Base-by-base conservation (phyloP, 2,888 invertebrate genomes). In the Chloroclystis v-ata region DNA sequence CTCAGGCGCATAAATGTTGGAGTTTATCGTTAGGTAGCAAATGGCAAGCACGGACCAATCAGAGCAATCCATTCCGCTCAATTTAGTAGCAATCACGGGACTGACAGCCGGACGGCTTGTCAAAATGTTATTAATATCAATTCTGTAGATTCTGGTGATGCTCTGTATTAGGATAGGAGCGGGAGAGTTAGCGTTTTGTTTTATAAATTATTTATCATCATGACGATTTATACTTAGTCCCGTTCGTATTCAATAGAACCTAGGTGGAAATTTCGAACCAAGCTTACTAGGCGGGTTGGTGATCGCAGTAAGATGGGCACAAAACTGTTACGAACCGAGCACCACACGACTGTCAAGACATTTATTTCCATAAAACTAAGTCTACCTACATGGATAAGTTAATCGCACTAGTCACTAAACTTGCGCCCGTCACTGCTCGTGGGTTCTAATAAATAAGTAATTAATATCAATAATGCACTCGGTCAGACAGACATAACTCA, bases 401-500 rank as follows among this genome's bases (percentile, higher is more conserved):
- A n/a, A n/a, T n/a, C n/a, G n/a, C n/a, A n/a, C n/a, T n/a, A n/a
- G n/a, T n/a, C n/a, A n/a, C 10, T 28, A 5, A 20, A 41, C 2
- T 43, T 43, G n/a, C n/a, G n/a, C n/a, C 28, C 43, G 37, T 43
- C 11, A 43, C 44, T 47, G 47, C 45, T 24, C 52, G 66, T 60
- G 63, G 65, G 65, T 63, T 59, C 63, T 70, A 78, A 80, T 80
- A 76, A 78, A 80, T 75, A 71, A 55, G 67, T 78, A 78, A 80
- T 78, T 78, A 80, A 80, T 80, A 77, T 75, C 73, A 78, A 78
- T 78, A 72, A 74, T n/a, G n/a, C 68, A 49, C 48, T 52, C 66
- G 51, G 70, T 71, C 63, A 62, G 57, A 54, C 66, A 50, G 67
- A 69, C 69, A 65, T 73, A 67, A 69, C 70, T 73, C 72, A 78